Conservation (phyloP, 1,140 invertebrate genomes). For the Drosophila grimshawi region DNA sequence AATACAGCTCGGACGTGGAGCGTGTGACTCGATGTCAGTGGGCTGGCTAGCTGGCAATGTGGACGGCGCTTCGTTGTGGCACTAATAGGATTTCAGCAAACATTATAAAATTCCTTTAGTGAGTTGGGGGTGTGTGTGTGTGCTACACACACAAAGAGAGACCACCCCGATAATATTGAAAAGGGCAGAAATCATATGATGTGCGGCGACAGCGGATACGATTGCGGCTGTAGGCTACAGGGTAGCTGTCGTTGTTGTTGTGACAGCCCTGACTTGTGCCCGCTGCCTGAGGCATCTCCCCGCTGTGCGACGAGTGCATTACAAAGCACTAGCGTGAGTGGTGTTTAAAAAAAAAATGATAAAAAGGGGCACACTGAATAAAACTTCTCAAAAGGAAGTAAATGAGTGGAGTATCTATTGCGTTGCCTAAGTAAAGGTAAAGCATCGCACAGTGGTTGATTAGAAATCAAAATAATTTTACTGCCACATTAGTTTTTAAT, state of each 20-base stretch:
- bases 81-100: constrained; percentile 76
- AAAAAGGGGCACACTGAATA: background rate
- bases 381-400: constrained; percentile 53
- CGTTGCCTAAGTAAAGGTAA: constrained; percentile 19
- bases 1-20: constrained; percentile 15
- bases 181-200: constrained; percentile 73
- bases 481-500: too few relatives aligned
- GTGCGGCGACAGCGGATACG: constrained; percentile 38
- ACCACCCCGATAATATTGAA: constrained; percentile 50
- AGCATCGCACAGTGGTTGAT: too few relatives aligned
- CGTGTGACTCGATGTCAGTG: constrained; percentile 13
- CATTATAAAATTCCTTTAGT: constrained; percentile 69
- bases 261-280: constrained; percentile 49
- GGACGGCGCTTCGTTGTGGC: constrained; percentile 58
- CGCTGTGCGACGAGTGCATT: constrained; percentile 36
- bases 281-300: constrained; percentile 7
- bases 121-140: constrained; percentile 52
- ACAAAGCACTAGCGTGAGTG: constrained; percentile 33
- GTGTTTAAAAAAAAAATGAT: constrained; percentile 5
- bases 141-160: background rate
- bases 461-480: too few relatives aligned
- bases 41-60: background rate
- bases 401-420: constrained; percentile 34
- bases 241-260: constrained; percentile 46
- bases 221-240: constrained; percentile 24